Evolutionary conservation across 2,797 vertebrate species (phyloP).

Genomic region (Bovichtus diacanthus): DNA sequence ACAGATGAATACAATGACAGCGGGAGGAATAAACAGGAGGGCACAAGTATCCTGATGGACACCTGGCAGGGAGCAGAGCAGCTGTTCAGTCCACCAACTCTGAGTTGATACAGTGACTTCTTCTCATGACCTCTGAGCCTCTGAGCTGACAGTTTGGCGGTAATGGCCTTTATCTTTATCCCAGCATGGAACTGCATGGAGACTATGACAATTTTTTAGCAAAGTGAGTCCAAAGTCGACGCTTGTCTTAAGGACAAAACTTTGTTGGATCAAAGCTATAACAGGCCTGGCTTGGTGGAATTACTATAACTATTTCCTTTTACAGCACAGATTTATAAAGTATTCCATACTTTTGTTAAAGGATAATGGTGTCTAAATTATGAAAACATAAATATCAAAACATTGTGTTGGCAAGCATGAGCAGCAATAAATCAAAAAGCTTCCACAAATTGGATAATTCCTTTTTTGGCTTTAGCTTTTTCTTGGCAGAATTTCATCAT

Average conservation of each 20-base stretch:
- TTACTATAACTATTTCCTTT: not conserved
- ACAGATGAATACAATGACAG: conserved; percentile 14
- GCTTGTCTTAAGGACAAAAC: not conserved
- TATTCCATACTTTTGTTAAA: not conserved
- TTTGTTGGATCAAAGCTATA: not conserved
- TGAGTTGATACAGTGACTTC: conserved; percentile 25
- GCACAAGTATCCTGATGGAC: conserved; percentile 26
- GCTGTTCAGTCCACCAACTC: conserved; percentile 40
- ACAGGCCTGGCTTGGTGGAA: not conserved
- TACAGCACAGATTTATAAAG: not conserved
- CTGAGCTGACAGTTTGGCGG: conserved; percentile 20
- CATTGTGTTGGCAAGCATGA: conserved; percentile 40
- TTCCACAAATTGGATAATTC: conserved; percentile 66
- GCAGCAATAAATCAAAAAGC: conserved; percentile 61
- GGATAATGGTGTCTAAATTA: conserved; percentile 20
- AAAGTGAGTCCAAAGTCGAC: conserved; percentile 30
- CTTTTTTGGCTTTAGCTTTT: conserved; percentile 59
- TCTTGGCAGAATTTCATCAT: conserved; percentile 48
- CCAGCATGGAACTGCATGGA: conserved; percentile 12
- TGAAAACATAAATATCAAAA: conserved; percentile 44
- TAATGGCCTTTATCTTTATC: conserved; percentile 39
- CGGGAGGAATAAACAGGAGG: conserved; percentile 24
- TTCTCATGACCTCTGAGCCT: conserved; percentile 49
- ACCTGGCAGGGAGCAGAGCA: conserved; percentile 42
- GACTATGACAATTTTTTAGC: conserved; percentile 16